phyloP scores from a whole-genome alignment of 2,888 invertebrate species.

The Phyllotreta cruciferae region DNA sequence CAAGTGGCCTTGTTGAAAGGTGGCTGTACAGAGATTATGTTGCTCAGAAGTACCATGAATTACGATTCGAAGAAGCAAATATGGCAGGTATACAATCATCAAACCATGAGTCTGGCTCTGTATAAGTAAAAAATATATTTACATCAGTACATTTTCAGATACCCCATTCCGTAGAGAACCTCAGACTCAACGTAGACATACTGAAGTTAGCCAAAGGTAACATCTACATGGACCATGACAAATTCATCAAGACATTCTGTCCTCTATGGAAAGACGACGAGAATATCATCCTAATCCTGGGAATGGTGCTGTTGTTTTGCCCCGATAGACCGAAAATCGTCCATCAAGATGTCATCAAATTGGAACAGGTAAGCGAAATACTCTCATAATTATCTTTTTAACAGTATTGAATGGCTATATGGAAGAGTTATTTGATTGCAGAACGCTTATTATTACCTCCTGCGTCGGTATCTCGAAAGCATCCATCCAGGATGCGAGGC shows the following conservation, averaged over 20 bases:
- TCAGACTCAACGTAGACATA: slow-evolving; percentile 85
- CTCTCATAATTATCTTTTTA: too few relatives aligned
- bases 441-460: slow-evolving; percentile 89
- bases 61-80: slow-evolving; percentile 88
- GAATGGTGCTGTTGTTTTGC: slow-evolving; percentile 89
- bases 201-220: slow-evolving; percentile 88
- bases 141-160: slow-evolving; percentile 64
- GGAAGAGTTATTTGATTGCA: slow-evolving; percentile 54
- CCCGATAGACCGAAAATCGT: slow-evolving; percentile 82
- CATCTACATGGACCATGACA: slow-evolving; percentile 85
- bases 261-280: slow-evolving; percentile 86
- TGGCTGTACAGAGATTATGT: slow-evolving; percentile 96
- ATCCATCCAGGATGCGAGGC: slow-evolving; percentile 87
- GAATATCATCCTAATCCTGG: slow-evolving; percentile 87
- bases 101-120: too few relatives aligned
- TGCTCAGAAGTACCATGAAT: slow-evolving; percentile 89
- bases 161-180: slow-evolving; percentile 78
- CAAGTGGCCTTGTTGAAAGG: slow-evolving; percentile 89
- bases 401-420: neutral
- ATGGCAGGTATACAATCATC: too few relatives aligned
- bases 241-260: slow-evolving; percentile 86
- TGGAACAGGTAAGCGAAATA: slow-evolving; percentile 75
- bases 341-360: slow-evolving; percentile 82
- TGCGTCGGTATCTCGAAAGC: slow-evolving; percentile 84
- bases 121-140: too few relatives aligned